Evolutionary conservation across 2,888 invertebrate species (phyloP).

Genomic region (Eristalinus sepulchralis): DNA sequence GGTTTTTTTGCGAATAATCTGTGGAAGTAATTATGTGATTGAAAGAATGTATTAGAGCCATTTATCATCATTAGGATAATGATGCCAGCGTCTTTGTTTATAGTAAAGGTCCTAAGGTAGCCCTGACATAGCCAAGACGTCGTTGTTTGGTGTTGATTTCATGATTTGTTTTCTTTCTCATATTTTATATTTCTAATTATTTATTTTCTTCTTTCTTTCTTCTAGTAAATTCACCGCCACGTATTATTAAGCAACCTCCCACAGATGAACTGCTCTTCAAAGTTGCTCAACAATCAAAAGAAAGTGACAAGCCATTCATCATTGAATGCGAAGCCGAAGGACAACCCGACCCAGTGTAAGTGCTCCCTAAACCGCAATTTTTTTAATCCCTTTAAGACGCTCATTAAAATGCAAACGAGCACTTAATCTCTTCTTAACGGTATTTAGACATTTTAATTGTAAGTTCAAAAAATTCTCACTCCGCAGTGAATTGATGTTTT

Average conservation of each 20-base stretch:
- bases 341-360: constrained; percentile 95
- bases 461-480: constrained; percentile 10
- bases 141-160: no score
- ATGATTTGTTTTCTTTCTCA: neutral
- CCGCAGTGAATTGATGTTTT: constrained; percentile 11
- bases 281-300: constrained; percentile 90
- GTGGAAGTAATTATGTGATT: no score
- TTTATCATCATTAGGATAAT: no score
- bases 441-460: constrained; percentile 34
- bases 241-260: constrained; percentile 95
- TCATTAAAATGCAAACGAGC: neutral
- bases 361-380: constrained; percentile 70
- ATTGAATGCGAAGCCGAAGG: constrained; percentile 98
- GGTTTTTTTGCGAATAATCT: no score
- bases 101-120: no score
- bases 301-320: constrained; percentile 95
- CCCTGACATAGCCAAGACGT: no score
- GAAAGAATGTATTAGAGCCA: neutral
- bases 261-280: constrained; percentile 95
- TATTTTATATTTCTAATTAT: neutral
- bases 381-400: neutral
- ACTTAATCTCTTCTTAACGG: constrained; percentile 20
- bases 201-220: constrained; percentile 26
- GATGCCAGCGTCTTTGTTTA: no score
- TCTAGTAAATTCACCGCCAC: constrained; percentile 92